These are phyloP conservation scores for Spisula subtruncata DNA, from an alignment of 2,888 invertebrate species.

Conservation along the genomic window DNA sequence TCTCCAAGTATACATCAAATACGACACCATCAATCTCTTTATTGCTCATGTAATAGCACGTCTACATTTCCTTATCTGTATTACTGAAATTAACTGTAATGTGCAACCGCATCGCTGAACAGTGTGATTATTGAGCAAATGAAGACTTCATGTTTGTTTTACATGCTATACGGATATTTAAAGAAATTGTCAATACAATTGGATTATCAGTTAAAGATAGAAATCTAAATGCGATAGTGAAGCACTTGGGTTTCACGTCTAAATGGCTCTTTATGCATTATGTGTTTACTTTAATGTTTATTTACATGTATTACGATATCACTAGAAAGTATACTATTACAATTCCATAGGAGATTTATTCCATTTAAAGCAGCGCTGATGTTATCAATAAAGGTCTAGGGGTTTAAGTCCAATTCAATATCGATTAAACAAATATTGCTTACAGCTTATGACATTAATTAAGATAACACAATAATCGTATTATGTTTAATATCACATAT, in stretches of 20 bases:
- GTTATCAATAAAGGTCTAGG: not conserved
- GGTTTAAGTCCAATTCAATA: not conserved
- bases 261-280: not conserved
- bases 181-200: not conserved
- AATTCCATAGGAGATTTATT: not conserved
- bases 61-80: not conserved
- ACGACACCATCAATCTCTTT: not conserved
- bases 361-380: not conserved
- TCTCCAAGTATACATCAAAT: not conserved
- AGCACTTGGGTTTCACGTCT: not conserved
- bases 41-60: not conserved
- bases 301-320: not conserved
- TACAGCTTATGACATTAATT: not conserved
- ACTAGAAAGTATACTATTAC: not conserved
- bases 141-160: slow-evolving; percentile 9
- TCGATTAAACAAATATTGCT: not conserved
- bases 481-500: not conserved
- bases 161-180: slow-evolving; percentile 11
- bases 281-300: not conserved
- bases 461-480: not conserved
- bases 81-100: not conserved
- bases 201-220: not conserved
- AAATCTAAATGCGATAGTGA: not conserved
- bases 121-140: slow-evolving; percentile 5
- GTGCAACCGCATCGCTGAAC: not conserved